Base-by-base conservation (phyloP, 2,797 vertebrate genomes). In the Bufotes viridis region DNA sequence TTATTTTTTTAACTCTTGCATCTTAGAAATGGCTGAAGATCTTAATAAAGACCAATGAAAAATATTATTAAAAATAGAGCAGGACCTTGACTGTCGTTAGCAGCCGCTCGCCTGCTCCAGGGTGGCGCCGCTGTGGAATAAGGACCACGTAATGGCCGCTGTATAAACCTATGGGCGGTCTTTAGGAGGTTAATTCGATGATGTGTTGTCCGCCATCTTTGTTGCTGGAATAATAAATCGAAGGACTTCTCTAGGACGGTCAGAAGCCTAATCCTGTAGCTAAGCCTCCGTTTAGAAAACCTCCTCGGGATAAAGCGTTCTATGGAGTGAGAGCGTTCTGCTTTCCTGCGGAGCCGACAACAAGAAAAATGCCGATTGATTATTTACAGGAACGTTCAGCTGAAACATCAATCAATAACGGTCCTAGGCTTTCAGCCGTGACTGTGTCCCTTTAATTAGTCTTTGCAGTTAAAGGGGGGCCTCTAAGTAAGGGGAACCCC, bases 261-360 rank as follows among this genome's bases (percentile, higher is more conserved):
- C 11, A 3, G 11, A 29, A 11, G 49, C 20, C 5, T 67, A 82
- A 69, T 61, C 58, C 58, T 14, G 61, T 17, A n/a, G 12, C 17
- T 81, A 65, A 81, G 57, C 78, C 18, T 63, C 78, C 0, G 26
- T 81, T 81, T 42, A 81, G 78, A 61, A 63, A 42, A 3, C 65
- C 60, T 65, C 80, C 10, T 42, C 6, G 63, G 81, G 22, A 42
- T 34, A 72, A 72, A 17, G 29, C 29, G 18, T 72, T 42, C 26
- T 10, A 11, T 65, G 11, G 22, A 24, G 63, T 13, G 10, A 24
- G 63, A 63, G 18, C 20, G 42, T 42, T 63, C 10, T 2, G 63
- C 63, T 26, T 24, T 69, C 67, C 67, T 69, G 67, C 7, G 14
- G 26, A 72, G 17, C 26, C 13, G 1, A 69, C 11, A 29, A 29